Base-by-base conservation (phyloP, 1,140 invertebrate species). In the Cyrtorhinus lividipennis region DNA sequence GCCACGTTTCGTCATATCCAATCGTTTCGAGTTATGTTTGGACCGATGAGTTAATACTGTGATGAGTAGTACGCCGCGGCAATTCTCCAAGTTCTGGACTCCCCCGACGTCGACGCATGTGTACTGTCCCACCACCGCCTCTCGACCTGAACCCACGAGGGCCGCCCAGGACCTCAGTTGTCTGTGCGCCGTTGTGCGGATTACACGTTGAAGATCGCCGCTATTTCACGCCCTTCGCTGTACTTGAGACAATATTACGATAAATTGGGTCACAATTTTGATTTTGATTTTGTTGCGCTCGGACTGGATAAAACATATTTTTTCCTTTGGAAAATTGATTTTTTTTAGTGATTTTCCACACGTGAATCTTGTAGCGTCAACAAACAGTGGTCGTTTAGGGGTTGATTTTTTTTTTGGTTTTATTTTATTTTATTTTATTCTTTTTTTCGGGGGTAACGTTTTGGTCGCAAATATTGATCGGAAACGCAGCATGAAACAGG, bases 61-160 rank as follows among this genome's bases (percentile, higher is more conserved):
- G n/a, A n/a, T n/a, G n/a, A n/a, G n/a, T n/a, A n/a, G n/a, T n/a
- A n/a, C n/a, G n/a, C n/a, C n/a, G n/a, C n/a, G n/a, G n/a, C n/a
- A n/a, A n/a, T n/a, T n/a, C n/a, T n/a, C n/a, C n/a, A n/a, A n/a
- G n/a, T n/a, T n/a, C n/a, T n/a, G n/a, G n/a, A n/a, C n/a, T n/a
- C n/a, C n/a, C n/a, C n/a, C n/a, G n/a, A n/a, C n/a, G n/a, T n/a
- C n/a, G n/a, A n/a, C n/a, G n/a, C n/a, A n/a, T n/a, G n/a, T n/a
- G n/a, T n/a, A n/a, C n/a, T 38, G 30, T 38, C 30, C 30, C 30
- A 5, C 30, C 30, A 8, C 30, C 30, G 30, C 30, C 30, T 38
- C 30, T 15, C 5, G 30, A 38, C 75, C 20, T 67, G 72, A 72
- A 70, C 73, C n/a, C 24, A 58, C 23, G 53, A 65, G 25, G 20